Evolutionary conservation across 2,797 vertebrate genomes (phyloP).

Genomic region (Netta rufina): DNA sequence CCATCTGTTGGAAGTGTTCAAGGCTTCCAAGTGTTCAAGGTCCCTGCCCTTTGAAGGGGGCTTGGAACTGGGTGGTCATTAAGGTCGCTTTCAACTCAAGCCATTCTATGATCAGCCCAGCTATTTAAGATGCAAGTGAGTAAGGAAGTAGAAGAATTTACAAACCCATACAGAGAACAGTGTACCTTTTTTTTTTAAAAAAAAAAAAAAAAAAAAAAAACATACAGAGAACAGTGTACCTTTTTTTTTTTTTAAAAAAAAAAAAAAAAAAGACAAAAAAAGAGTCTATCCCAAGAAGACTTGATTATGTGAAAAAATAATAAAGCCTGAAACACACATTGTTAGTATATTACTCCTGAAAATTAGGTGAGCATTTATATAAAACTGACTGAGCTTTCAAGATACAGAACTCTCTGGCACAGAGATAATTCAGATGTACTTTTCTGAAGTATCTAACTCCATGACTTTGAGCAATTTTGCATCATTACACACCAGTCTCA

Average conservation of each 20-base stretch:
- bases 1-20: no score
- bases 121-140: neutral
- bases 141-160: neutral
- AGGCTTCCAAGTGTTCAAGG: no score
- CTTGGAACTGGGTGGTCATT: no score
- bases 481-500: neutral
- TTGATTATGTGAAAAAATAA: neutral
- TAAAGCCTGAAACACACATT: neutral
- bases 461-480: neutral
- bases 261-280: neutral
- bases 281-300: neutral
- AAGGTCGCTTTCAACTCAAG: no score
- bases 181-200: neutral
- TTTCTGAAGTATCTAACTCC: neutral
- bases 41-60: no score
- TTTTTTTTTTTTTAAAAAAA: neutral
- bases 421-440: neutral
- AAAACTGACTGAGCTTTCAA: neutral
- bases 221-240: accelerated
- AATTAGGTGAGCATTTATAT: neutral
- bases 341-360: neutral
- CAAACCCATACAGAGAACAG: accelerated
- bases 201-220: neutral
- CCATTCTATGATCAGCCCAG: neutral
- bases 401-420: neutral